Base-by-base conservation (phyloP, 92 coral and sea anemone species). In the Phenganax stokvisi region DNA sequence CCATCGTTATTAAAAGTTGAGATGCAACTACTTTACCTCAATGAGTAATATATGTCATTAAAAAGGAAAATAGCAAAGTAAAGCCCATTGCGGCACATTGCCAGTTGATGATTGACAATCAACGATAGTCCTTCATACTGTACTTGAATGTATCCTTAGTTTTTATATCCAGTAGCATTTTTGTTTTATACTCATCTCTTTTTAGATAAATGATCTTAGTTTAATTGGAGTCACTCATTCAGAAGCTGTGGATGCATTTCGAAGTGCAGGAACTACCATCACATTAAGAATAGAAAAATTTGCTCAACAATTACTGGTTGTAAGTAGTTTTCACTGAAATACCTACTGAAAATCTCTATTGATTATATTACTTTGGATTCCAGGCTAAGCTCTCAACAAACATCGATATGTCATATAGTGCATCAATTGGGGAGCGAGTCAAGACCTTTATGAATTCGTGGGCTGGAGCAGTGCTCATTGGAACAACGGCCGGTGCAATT, bases 211-310 rank as follows among this genome's bases (percentile, higher is more conserved):
- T 54, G 83, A 79, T 0, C 25, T 79, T 79, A 63, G 62, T 79
- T 79, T 79, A 79, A 51, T 63, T 7, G 74, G 20, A 44, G 74
- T 79, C 52, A 62, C 44, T n/a, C 83, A 79, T 28, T 56, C 59
- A 31, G 83, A 79, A 1, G 83, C 83, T 51, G 83, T 79, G 44
- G 83, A 63, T 51, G 83, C 83, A 79, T 79, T 79, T 25, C 73
- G 83, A n/a, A 79, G 27, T n/a, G 83, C 83, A 3, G 83, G 83
- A 51, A 10, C 57, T 53, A 13, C 69, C 17, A 10, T 64, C 6
- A 79, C 27, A 16, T 52, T 79, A 9, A 79, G 56, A 54, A 52
- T 79, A 63, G 74, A 79, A 65, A 79, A 79, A 65, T 63, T 63
- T 79, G 83, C 72, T 12, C 73, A 79, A 54, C 83, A 63, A 28